Percentiles rank a stretch among this genome's conserved stretches.
phyloP scores from a whole-genome alignment of 2,888 invertebrate species.

The Lithophane semibrunnea region DNA sequence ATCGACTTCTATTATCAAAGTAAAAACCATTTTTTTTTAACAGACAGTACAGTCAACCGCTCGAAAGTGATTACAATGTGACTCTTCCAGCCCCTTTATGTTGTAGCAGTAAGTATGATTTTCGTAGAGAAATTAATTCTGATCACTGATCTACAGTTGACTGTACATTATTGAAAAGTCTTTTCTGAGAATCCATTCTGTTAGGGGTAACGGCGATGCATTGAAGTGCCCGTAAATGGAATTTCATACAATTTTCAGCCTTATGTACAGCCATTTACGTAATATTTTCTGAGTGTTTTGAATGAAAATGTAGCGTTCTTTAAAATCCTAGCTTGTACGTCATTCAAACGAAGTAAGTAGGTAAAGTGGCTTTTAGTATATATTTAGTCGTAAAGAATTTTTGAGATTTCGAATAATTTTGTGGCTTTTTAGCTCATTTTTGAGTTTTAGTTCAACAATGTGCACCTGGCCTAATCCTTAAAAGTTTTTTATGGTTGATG shows the following conservation, averaged over 20 bases:
- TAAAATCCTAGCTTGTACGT: conserved; percentile 35
- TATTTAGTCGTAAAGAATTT: conserved; percentile 31
- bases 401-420: conserved; percentile 17
- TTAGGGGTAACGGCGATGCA: conserved; percentile 50
- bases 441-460: neutral
- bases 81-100: no score
- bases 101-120: no score
- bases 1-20: conserved; percentile 47
- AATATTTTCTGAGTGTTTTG: conserved; percentile 23
- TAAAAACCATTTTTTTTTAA: conserved; percentile 37
- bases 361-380: conserved; percentile 33
- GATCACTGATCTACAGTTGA: neutral
- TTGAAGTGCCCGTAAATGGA: conserved; percentile 38
- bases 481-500: neutral
- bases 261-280: conserved; percentile 29
- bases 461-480: neutral
- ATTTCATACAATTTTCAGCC: conserved; percentile 30
- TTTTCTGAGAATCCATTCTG: conserved; percentile 49
- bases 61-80: neutral
- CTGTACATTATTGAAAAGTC: conserved; percentile 52
- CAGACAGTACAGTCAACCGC: neutral
- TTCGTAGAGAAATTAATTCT: neutral
- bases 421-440: neutral
- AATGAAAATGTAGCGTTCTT: conserved; percentile 28
- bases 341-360: conserved; percentile 29